phyloP scores from a whole-genome alignment of 2,888 invertebrate genomes.

The Cheilosia impressa region DNA sequence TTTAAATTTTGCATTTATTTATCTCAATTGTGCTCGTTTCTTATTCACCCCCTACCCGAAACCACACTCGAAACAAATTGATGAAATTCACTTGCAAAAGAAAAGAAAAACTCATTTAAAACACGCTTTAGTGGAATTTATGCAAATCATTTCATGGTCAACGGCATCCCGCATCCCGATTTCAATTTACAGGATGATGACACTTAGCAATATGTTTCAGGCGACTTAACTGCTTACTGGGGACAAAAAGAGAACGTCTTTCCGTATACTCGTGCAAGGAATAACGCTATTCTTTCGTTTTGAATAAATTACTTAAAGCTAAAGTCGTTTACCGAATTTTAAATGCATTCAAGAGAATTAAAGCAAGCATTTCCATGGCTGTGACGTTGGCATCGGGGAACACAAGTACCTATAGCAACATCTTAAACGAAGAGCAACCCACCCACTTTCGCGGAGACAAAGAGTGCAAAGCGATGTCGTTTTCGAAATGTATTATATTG shows the following conservation, averaged over 20 bases:
- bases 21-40: background rate
- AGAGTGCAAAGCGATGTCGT: slow-evolving; percentile 17
- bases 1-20: slow-evolving; percentile 25
- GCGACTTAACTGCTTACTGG: background rate
- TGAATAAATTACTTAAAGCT: slow-evolving; percentile 32
- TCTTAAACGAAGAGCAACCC: background rate
- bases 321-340: slow-evolving; percentile 24
- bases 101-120: slow-evolving; percentile 15
- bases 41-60: background rate
- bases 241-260: background rate
- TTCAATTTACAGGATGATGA: slow-evolving; percentile 40
- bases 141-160: slow-evolving; percentile 54
- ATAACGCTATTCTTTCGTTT: slow-evolving; percentile 23
- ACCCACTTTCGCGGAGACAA: background rate
- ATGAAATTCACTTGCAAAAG: background rate
- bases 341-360: slow-evolving; percentile 18
- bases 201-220: slow-evolving; percentile 27
- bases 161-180: slow-evolving; percentile 23
- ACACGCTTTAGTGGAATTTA: slow-evolving; percentile 31
- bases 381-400: background rate
- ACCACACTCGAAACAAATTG: background rate
- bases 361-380: background rate
- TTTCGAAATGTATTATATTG: slow-evolving; percentile 33
- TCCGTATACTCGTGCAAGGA: background rate
- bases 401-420: background rate